phyloP scores from a whole-genome alignment of 1,140 invertebrate genomes.

The Phymastichus coffea region DNA sequence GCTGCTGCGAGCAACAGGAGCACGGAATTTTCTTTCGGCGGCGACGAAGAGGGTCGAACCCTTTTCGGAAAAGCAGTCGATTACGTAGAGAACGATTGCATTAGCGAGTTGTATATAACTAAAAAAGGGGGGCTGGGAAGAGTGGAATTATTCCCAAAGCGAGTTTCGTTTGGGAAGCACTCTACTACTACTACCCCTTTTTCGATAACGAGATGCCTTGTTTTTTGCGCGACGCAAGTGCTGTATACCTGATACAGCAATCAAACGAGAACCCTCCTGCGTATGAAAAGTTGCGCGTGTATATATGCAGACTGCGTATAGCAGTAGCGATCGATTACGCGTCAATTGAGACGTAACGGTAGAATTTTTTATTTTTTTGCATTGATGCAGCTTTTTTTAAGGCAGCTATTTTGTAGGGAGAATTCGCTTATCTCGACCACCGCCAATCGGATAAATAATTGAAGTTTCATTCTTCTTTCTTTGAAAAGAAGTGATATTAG shows the following conservation, averaged over 20 bases:
- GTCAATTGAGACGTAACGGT: conserved; percentile 9
- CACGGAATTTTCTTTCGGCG: too few relatives aligned
- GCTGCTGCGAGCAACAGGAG: too few relatives aligned
- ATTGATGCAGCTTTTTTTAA: too few relatives aligned
- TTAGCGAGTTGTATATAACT: not conserved
- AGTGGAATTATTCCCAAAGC: conserved; percentile 32
- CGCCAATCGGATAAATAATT: too few relatives aligned
- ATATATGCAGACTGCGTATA: not conserved
- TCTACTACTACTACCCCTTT: too few relatives aligned
- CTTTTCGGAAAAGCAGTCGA: conserved; percentile 28
- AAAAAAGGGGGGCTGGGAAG: not conserved
- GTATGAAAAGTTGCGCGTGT: too few relatives aligned
- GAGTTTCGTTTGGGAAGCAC: conserved; percentile 21
- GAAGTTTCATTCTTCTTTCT: too few relatives aligned
- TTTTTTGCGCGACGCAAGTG: conserved; percentile 5
- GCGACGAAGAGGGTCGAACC: conserved; percentile 30
- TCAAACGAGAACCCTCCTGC: conserved; percentile 13
- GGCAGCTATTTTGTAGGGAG: too few relatives aligned
- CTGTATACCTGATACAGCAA: conserved; percentile 22
- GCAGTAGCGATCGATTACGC: conserved; percentile 1
- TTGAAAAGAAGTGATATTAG: too few relatives aligned
- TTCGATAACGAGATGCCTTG: not conserved
- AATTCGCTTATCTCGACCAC: too few relatives aligned
- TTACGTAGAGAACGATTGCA: conserved; percentile 12
- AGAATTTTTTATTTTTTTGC: too few relatives aligned